These are phyloP conservation scores for Petrocephalus zakoni DNA, from an alignment of 2,113 vertebrate species.

Conservation along the genomic window DNA sequence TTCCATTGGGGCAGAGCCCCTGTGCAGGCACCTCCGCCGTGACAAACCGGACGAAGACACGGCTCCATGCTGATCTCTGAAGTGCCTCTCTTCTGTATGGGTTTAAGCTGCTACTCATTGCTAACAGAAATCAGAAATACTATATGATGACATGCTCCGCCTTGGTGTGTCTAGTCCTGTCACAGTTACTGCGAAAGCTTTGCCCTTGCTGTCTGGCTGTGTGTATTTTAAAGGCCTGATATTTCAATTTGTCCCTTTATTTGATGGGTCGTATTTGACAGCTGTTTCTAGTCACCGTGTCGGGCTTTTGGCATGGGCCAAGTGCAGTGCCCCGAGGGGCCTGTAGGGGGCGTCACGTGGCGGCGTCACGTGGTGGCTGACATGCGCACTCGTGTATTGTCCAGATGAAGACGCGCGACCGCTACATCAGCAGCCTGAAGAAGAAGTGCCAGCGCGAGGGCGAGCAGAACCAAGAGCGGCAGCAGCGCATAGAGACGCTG, in stretches of 20 bases:
- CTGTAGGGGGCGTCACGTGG: background rate
- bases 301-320: background rate
- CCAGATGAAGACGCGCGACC: conserved; percentile 90
- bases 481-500: conserved; percentile 87
- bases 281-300: background rate
- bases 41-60: background rate
- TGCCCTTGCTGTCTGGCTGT: background rate
- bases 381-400: background rate
- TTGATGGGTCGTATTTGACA: background rate
- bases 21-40: background rate
- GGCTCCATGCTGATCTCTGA: background rate
- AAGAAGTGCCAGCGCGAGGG: conserved; percentile 88
- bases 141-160: background rate
- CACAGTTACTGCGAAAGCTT: background rate
- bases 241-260: background rate
- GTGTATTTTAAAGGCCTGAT: background rate
- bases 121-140: background rate
- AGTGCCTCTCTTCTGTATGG: background rate
- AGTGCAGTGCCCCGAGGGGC: background rate
- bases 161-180: background rate
- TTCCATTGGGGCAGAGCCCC: background rate
- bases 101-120: background rate
- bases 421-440: conserved; percentile 89
- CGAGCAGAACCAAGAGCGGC: conserved; percentile 85
- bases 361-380: background rate